Conservation (phyloP, 2,113 vertebrate genomes). For the Entelurus aequoreus region DNA sequence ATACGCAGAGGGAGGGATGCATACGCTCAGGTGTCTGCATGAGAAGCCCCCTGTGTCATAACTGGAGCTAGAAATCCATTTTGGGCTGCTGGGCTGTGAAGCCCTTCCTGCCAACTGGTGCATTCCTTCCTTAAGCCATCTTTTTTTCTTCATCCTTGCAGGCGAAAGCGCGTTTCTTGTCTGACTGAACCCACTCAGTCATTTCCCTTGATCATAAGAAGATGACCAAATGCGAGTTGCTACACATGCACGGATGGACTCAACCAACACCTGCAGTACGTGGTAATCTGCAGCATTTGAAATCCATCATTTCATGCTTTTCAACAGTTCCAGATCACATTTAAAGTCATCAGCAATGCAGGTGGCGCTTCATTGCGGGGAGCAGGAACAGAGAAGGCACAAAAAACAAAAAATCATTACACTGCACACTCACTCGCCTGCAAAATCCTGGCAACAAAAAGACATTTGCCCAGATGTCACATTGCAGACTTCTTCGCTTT, state of each 20-base stretch:
- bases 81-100: slow-evolving; percentile 28
- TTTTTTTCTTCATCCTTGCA: slow-evolving; percentile 19
- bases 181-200: neutral
- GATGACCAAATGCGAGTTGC: neutral
- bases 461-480: slow-evolving; percentile 41
- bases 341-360: slow-evolving; percentile 13
- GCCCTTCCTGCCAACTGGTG: slow-evolving; percentile 29
- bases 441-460: slow-evolving; percentile 30
- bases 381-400: slow-evolving; percentile 20
- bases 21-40: slow-evolving; percentile 41
- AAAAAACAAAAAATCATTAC: slow-evolving; percentile 11
- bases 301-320: slow-evolving; percentile 26
- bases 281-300: slow-evolving; percentile 17
- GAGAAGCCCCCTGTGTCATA: slow-evolving; percentile 25
- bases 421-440: slow-evolving; percentile 11
- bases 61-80: slow-evolving; percentile 25
- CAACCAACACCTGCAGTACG: slow-evolving; percentile 6
- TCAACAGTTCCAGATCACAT: slow-evolving; percentile 24
- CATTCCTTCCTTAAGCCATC: slow-evolving; percentile 16
- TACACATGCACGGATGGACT: slow-evolving; percentile 5
- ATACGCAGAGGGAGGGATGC: slow-evolving; percentile 30
- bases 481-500: slow-evolving; percentile 31
- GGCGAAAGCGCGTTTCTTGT: slow-evolving; percentile 6
- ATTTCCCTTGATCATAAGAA: slow-evolving; percentile 10
- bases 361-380: slow-evolving; percentile 14